Conservation (phyloP, 2,113 vertebrate genomes). For the Larimichthys crocea region DNA sequence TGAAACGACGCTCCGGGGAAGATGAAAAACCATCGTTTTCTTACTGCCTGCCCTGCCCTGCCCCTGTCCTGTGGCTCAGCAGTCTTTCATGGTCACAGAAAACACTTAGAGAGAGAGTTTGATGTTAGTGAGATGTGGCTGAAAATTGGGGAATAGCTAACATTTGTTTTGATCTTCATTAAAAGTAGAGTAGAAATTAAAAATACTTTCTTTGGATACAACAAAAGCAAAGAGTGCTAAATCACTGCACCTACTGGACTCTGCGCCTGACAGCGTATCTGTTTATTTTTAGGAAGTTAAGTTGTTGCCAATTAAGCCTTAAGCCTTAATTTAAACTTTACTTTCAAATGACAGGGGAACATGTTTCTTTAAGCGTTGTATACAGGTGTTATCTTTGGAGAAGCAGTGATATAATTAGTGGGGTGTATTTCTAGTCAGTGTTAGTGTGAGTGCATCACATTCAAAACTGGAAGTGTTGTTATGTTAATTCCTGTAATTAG, state of each 20-base stretch:
- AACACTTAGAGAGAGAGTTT: conserved; percentile 3
- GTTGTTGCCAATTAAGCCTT: conserved; percentile 11
- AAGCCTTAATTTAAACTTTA: conserved; percentile 11
- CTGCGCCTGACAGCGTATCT: background rate
- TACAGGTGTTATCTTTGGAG: conserved; percentile 35
- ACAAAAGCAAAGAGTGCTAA: background rate
- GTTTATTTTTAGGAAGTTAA: conserved; percentile 20
- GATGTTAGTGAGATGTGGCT: background rate
- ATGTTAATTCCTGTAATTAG: conserved; percentile 79
- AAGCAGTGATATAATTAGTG: conserved; percentile 55
- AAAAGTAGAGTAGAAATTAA: background rate
- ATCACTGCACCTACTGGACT: background rate
- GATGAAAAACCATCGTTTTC: conserved; percentile 27
- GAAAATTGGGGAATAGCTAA: background rate
- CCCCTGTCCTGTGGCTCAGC: conserved; percentile 5
- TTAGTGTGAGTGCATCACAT: conserved; percentile 43
- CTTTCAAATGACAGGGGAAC: conserved; percentile 9
- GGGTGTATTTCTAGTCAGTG: conserved; percentile 43
- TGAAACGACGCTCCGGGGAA: conserved; percentile 49
- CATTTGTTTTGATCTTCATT: background rate
- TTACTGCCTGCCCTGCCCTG: conserved; percentile 9
- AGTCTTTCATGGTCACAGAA: conserved; percentile 28
- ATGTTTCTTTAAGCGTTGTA: conserved; percentile 13
- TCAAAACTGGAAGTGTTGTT: conserved; percentile 68
- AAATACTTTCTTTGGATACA: background rate